Base-by-base conservation (phyloP, 1,140 invertebrate species). In the Lucilia cuprina region DNA sequence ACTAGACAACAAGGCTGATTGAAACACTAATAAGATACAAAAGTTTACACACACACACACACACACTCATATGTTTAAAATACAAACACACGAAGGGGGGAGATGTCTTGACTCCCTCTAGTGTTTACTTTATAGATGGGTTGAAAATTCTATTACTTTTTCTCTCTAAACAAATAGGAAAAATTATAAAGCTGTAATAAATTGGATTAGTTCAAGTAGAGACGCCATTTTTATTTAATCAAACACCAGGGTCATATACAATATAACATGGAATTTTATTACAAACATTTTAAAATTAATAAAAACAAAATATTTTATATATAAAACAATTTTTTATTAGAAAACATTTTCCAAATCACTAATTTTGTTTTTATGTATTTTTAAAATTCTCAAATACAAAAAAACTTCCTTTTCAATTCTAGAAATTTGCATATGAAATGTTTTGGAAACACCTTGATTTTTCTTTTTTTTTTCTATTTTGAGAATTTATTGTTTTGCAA, bases 111-210 rank as follows among this genome's bases (percentile, higher is more conserved):
- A 41, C 50, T 55, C 17, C 17, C 12, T 55, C 13, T 55, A 14
- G 50, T 55, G 50, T 55, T 55, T 55, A 55, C 21, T 1, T 21
- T 21, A n/a, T 19, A 12, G 65, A 70, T 70, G 65, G 65, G n/a
- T 70, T 70, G n/a, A 19, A 30, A 30, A 19, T 70, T 19, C 65
- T 21, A 19, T 10, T 21, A 21, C 19, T 21, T 70, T 19, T n/a
- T 17, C 21, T 21, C 65, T 17, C 21, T 21, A 70, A 70, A 70
- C 65, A 70, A 70, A 70, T 70, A 70, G n/a, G 65, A 19, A 70
- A 87, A 89, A 89, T 89, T 88, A 89, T 89, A 88, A 87, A 89
- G 88, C 88, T 88, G 88, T 88, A 89, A 89, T 89, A 89, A 89
- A 89, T 89, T 89, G 88, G 88, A 89, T 89, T 89, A 89, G 88